phyloP scores from a whole-genome alignment of 2,888 invertebrate species.

The Andrena fulva region DNA sequence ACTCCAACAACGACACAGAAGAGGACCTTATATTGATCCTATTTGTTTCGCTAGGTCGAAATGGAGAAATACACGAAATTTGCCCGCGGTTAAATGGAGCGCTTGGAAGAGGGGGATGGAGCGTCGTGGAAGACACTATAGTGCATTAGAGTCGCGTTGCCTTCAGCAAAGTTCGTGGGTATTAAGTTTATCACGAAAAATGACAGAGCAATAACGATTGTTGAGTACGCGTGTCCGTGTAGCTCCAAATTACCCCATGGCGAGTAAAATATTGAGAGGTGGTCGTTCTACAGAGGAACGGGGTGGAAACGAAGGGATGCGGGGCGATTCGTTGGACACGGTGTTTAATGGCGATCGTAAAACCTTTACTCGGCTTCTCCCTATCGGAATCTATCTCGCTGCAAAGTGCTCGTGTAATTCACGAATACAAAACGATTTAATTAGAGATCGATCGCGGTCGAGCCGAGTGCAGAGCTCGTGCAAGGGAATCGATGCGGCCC shows the following conservation, averaged over 20 bases:
- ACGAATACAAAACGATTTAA: slow-evolving; percentile 66
- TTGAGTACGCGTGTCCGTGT: background rate
- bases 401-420: slow-evolving; percentile 44
- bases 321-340: slow-evolving; percentile 13
- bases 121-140: too few relatives aligned
- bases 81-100: slow-evolving; percentile 13
- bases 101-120: background rate
- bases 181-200: too few relatives aligned
- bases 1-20: slow-evolving; percentile 22
- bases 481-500: slow-evolving; percentile 1
- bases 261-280: background rate
- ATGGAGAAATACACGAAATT: slow-evolving; percentile 59
- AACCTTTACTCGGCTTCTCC: slow-evolving; percentile 48
- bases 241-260: background rate
- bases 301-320: slow-evolving; percentile 13
- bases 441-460: slow-evolving; percentile 62
- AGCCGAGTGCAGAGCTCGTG: background rate
- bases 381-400: slow-evolving; percentile 41
- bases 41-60: slow-evolving; percentile 55
- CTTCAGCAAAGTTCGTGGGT: too few relatives aligned
- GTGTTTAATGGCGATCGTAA: slow-evolving; percentile 59
- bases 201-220: background rate
- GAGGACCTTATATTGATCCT: slow-evolving; percentile 57
- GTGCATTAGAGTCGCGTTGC: too few relatives aligned
- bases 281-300: background rate